Percentiles rank a stretch among this genome's conserved stretches.
Evolutionary conservation across 1,140 invertebrate genomes (phyloP).

Genomic region (Palaemon carinicauda): DNA sequence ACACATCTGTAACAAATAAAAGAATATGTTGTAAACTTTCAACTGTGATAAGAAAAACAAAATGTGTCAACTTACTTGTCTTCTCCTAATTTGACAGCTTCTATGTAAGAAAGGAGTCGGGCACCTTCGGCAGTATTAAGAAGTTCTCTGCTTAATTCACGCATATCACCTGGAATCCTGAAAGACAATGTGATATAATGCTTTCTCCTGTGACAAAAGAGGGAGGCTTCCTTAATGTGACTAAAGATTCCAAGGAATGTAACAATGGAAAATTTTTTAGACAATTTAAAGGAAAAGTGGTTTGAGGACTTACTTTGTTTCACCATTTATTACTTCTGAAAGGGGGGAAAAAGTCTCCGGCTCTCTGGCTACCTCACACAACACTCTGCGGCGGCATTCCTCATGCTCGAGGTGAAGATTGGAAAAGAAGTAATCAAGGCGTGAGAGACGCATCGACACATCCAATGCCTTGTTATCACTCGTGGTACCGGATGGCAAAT

Average conservation of each 20-base stretch:
- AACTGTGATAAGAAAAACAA: background rate
- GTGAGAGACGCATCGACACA: constrained; percentile 33
- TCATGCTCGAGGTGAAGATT: constrained; percentile 40
- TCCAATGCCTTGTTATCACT: background rate
- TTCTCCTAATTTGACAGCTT: constrained; percentile 26
- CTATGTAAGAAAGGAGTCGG: constrained; percentile 42
- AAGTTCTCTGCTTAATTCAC: constrained; percentile 13
- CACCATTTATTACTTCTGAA: constrained; percentile 19
- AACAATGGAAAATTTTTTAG: background rate
- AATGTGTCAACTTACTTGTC: constrained; percentile 22
- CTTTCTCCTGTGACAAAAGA: background rate
- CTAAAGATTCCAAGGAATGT: background rate
- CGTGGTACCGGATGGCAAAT: background rate
- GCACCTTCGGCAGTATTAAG: constrained; percentile 34
- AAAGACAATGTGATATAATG: background rate
- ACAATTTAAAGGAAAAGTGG: background rate
- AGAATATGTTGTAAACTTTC: background rate
- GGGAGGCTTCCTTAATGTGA: background rate
- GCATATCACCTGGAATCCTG: constrained; percentile 24
- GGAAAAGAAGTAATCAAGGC: constrained; percentile 42
- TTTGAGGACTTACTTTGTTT: constrained; percentile 13
- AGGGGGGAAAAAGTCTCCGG: constrained; percentile 37
- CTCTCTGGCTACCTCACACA: constrained; percentile 33
- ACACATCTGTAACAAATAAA: background rate
- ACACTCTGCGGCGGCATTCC: constrained; percentile 34